phyloP scores from a whole-genome alignment of 2,797 vertebrate genomes.

The Sebastes glaucus region DNA sequence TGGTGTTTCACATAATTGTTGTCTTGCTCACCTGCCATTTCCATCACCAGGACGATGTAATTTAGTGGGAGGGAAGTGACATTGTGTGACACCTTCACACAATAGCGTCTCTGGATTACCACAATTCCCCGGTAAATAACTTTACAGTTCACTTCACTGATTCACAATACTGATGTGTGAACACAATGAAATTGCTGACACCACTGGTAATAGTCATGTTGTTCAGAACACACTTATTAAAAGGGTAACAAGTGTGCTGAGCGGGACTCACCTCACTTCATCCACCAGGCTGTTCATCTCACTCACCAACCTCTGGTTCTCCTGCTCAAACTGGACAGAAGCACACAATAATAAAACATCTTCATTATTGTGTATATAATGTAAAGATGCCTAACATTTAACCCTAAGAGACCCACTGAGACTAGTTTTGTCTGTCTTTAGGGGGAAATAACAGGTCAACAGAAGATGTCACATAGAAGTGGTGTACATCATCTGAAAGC shows the following conservation, averaged over 20 bases:
- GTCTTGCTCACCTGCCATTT: constrained; percentile 16
- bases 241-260: background rate
- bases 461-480: too few species aligned
- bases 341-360: background rate
- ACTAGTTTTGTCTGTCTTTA: too few species aligned
- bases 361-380: background rate
- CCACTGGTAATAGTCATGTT: background rate
- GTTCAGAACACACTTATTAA: background rate
- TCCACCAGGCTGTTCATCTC: constrained; percentile 98
- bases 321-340: constrained; percentile 92
- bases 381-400: background rate
- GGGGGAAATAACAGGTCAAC: too few species aligned
- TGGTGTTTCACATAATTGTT: constrained; percentile 5
- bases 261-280: constrained; percentile 90
- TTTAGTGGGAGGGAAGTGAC: background rate
- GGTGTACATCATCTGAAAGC: too few species aligned
- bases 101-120: background rate
- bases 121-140: background rate
- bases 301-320: constrained; percentile 94
- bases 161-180: background rate
- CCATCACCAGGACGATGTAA: background rate
- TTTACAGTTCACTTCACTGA: background rate
- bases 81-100: background rate
- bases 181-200: background rate
- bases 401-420: too few species aligned